Conservation (phyloP, 2,113 vertebrate species). For the Pedetes capensis region DNA sequence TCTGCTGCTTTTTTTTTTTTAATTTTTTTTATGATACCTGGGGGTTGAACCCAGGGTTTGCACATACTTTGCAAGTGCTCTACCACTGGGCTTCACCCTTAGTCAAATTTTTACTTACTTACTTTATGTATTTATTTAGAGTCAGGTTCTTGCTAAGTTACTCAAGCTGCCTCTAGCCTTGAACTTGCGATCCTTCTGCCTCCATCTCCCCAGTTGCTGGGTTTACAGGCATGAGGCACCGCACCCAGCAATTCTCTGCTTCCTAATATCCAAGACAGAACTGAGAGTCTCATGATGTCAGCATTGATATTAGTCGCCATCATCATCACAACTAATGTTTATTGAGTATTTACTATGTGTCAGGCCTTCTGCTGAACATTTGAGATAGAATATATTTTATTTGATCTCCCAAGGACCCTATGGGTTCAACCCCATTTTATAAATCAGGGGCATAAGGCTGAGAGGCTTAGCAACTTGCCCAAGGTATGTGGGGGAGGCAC, state of each 20-base stretch:
- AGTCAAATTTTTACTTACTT: too few species aligned
- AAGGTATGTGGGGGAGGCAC: not conserved
- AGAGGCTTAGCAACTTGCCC: not conserved
- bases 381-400: slow-evolving; percentile 13
- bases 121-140: too few species aligned
- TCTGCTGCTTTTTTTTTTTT: not conserved
- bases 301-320: not conserved
- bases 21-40: too few species aligned
- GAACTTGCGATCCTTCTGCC: not conserved
- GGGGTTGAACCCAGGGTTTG: too few species aligned
- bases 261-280: slow-evolving; percentile 18
- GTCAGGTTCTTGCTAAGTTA: not conserved
- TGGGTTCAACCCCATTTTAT: not conserved
- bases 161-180: not conserved
- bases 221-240: too few species aligned
- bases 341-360: not conserved
- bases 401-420: not conserved
- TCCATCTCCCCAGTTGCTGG: not conserved
- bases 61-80: too few species aligned
- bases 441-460: not conserved
- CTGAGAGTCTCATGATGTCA: not conserved
- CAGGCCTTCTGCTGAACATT: not conserved
- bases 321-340: not conserved
- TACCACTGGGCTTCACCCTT: too few species aligned
- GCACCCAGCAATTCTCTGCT: not conserved